These are phyloP conservation scores for Melanocharis versteri DNA, from an alignment of 2,113 vertebrate genomes.

Conservation along the genomic window DNA sequence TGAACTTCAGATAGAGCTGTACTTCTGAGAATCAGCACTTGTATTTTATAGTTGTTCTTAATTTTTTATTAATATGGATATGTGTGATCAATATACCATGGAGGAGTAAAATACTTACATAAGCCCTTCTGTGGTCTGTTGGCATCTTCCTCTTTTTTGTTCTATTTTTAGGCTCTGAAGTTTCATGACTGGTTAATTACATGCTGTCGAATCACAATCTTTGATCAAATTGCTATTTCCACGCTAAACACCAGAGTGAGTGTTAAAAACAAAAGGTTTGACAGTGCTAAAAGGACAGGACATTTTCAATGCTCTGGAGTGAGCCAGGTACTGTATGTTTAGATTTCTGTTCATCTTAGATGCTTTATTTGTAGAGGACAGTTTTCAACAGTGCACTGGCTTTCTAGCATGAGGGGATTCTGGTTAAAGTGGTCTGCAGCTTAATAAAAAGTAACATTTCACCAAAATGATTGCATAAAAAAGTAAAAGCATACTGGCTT, in stretches of 20 bases:
- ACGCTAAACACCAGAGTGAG: background rate
- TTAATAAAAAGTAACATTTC: background rate
- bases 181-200: slow-evolving; percentile 2
- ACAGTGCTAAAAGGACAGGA: background rate
- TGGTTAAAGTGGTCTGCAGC: background rate
- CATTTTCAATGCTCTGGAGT: background rate
- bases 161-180: slow-evolving; percentile 42
- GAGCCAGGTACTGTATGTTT: background rate
- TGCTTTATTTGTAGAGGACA: background rate
- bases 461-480: background rate
- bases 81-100: background rate
- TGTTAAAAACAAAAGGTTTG: background rate
- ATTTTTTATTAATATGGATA: background rate
- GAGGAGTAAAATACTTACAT: background rate
- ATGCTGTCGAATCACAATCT: slow-evolving; percentile 16
- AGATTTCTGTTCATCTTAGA: background rate
- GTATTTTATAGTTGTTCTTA: background rate
- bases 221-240: slow-evolving; percentile 37
- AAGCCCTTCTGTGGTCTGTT: background rate
- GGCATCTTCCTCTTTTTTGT: slow-evolving; percentile 46
- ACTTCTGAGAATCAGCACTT: background rate
- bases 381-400: background rate
- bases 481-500: background rate
- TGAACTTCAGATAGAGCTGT: background rate
- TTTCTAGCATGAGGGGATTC: background rate